Percentiles rank a stretch among this genome's conserved stretches.
phyloP scores from a whole-genome alignment of 2,113 vertebrate genomes.

The Nycticebus coucang region DNA sequence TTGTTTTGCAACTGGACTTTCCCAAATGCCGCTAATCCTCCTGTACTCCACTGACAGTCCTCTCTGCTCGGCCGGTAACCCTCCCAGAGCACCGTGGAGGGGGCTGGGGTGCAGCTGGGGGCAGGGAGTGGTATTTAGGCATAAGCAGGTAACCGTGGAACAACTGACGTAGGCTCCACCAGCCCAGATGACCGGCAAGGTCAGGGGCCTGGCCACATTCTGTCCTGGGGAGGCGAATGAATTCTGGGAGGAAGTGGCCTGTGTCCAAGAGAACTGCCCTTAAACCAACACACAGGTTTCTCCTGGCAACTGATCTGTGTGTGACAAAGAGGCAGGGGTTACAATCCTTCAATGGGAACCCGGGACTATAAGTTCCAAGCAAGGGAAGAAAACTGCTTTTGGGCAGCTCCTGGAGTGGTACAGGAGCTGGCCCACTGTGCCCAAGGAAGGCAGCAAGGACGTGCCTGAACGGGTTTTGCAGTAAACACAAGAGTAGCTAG shows the following conservation, averaged over 20 bases:
- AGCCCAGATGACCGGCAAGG: not conserved
- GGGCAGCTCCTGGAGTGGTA: not conserved
- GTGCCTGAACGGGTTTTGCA: not conserved
- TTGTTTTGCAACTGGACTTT: not conserved
- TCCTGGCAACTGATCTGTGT: constrained; percentile 56
- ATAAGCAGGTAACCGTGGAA: not conserved
- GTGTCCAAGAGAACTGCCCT: not conserved
- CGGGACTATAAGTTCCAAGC: constrained; percentile 48
- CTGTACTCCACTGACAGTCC: not conserved
- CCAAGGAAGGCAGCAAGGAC: not conserved
- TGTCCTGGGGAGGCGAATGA: constrained; percentile 25
- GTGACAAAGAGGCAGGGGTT: constrained; percentile 71
- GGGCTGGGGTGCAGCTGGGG: not conserved
- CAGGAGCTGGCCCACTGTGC: not conserved
- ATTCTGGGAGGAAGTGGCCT: constrained; percentile 68
- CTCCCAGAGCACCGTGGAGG: not conserved
- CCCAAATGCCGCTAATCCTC: not conserved
- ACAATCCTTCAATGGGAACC: constrained; percentile 59
- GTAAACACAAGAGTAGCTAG: constrained; percentile 43
- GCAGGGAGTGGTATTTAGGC: rapidly evolving
- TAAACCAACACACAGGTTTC: constrained; percentile 66
- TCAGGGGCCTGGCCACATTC: not conserved
- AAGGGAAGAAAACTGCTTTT: constrained; percentile 64
- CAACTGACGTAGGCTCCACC: not conserved
- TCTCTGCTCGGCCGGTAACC: not conserved